Evolutionary conservation across 2,888 invertebrate genomes (phyloP).

Genomic region (Scaptomyza polygonia): DNA sequence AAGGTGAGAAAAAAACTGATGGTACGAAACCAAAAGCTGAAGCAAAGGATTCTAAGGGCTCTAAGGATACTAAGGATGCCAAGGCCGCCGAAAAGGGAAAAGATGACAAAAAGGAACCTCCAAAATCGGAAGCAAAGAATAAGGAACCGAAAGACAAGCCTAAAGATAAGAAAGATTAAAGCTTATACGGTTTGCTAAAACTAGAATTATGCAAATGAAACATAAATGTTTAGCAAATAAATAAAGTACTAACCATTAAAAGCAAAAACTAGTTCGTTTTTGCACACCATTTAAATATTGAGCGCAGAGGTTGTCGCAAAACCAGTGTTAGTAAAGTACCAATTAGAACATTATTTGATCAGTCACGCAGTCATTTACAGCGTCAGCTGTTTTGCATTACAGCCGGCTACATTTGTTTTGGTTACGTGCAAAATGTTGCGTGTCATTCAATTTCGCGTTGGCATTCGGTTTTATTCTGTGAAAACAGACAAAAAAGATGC

Average conservation of each 20-base stretch:
- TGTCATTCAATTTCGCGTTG: constrained; percentile 30
- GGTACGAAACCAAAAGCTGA: neutral
- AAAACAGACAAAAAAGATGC: constrained; percentile 76
- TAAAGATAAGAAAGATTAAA: constrained; percentile 37
- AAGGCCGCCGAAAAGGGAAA: constrained; percentile 7
- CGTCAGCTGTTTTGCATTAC: constrained; percentile 27
- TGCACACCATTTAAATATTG: neutral
- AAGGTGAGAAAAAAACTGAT: constrained; percentile 4
- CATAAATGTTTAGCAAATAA: neutral
- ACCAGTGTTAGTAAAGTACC: neutral
- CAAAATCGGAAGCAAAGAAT: constrained; percentile 22
- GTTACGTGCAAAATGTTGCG: constrained; percentile 61
- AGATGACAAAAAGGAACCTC: constrained; percentile 12
- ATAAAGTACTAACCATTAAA: neutral
- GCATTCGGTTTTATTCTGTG: constrained; percentile 74
- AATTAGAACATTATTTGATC: neutral
- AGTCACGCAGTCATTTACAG: neutral
- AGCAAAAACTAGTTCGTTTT: neutral
- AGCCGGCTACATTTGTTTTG: constrained; percentile 30
- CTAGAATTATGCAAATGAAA: neutral
- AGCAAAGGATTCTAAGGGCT: neutral
- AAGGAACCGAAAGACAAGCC: constrained; percentile 1
- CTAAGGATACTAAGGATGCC: too few species aligned
- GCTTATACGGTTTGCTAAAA: neutral
- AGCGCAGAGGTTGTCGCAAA: neutral